A percentile compares a stretch with the other conserved stretches of the same genome.
These are phyloP conservation scores for Meteorus sp. DNA, from an alignment of 1,140 invertebrate species.

Conservation along the genomic window DNA sequence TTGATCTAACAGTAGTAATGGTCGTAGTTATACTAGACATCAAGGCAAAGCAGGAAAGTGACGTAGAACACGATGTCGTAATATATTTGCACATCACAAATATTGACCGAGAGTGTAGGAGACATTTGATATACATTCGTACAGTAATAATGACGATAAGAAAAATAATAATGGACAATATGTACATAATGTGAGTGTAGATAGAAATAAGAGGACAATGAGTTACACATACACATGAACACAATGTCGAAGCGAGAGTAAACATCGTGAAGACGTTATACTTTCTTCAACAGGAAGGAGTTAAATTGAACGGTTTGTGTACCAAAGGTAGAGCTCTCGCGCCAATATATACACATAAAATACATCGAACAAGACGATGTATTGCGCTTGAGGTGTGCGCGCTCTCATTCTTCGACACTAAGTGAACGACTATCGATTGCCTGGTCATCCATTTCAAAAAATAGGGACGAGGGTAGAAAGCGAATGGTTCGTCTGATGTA, in stretches of 20 bases:
- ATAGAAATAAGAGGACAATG: too few relatives aligned
- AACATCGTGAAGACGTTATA: neutral
- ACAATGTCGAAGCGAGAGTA: constrained; percentile 12
- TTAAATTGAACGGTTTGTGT: neutral
- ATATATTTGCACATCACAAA: constrained; percentile 33
- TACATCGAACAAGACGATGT: neutral
- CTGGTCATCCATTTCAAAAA: too few relatives aligned
- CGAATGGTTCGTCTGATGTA: too few relatives aligned
- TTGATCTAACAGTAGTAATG: constrained; percentile 13
- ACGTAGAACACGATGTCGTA: constrained; percentile 18
- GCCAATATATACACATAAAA: neutral
- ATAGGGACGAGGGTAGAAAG: too few relatives aligned
- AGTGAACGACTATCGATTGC: too few relatives aligned
- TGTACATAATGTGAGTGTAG: too few relatives aligned
- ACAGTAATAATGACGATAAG: too few relatives aligned
- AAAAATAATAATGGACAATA: too few relatives aligned
- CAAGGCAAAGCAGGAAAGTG: constrained; percentile 1
- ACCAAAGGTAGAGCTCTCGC: constrained; percentile 1
- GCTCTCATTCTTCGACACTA: too few relatives aligned
- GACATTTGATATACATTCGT: too few relatives aligned
- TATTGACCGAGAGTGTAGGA: constrained; percentile 28
- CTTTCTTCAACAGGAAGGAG: too few relatives aligned
- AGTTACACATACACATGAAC: too few relatives aligned
- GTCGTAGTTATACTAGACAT: neutral
- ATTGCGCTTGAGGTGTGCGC: neutral